phyloP scores from a whole-genome alignment of 2,888 invertebrate genomes.

The Eristalis pertinax region DNA sequence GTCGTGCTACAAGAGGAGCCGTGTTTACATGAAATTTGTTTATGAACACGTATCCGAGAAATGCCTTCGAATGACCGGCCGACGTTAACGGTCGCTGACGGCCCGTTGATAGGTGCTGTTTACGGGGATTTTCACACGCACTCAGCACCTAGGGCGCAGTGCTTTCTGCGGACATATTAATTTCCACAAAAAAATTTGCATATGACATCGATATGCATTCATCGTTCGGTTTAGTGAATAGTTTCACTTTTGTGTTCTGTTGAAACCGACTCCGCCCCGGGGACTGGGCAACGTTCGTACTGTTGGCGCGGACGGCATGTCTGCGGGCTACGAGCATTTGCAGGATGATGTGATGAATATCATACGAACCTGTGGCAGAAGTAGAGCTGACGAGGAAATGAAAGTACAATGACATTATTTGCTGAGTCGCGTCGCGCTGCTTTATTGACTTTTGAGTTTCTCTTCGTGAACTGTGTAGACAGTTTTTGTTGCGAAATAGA shows the following conservation, averaged over 20 bases:
- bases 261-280: neutral
- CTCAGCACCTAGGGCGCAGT: conserved; percentile 12
- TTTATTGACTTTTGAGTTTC: neutral
- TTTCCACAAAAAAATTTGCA: conserved; percentile 50
- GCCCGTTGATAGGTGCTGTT: neutral
- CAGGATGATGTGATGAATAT: neutral
- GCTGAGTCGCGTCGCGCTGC: neutral
- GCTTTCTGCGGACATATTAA: conserved; percentile 16
- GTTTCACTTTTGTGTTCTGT: conserved; percentile 61
- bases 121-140: conserved; percentile 58
- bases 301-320: conserved; percentile 5
- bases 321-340: neutral
- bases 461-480: neutral
- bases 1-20: neutral
- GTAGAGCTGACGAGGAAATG: neutral
- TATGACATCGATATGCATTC: conserved; percentile 49
- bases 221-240: conserved; percentile 36
- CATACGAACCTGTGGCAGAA: neutral
- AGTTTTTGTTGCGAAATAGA: too few species aligned
- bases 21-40: neutral
- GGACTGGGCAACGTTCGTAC: neutral
- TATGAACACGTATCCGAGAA: neutral
- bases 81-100: neutral
- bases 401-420: neutral
- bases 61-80: neutral